phyloP scores from a whole-genome alignment of 2,888 invertebrate species.

The Oligia fasciuncula region DNA sequence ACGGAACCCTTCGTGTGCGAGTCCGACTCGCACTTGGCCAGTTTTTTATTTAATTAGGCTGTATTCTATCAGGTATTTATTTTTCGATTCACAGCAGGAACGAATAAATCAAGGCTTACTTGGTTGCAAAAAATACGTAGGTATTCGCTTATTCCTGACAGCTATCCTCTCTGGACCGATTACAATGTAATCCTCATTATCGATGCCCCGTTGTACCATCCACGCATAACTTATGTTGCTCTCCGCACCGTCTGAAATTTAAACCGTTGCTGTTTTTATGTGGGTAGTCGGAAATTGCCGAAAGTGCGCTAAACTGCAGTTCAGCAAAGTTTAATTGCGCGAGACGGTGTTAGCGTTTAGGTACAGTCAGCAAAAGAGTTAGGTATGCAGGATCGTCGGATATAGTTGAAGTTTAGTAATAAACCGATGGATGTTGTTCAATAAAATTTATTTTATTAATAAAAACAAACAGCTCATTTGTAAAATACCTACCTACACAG shows the following conservation, averaged over 20 bases:
- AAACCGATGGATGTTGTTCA: too few relatives aligned
- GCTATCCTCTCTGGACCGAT: slow-evolving; percentile 84
- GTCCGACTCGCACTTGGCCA: too few relatives aligned
- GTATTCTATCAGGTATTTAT: too few relatives aligned
- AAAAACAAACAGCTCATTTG: too few relatives aligned
- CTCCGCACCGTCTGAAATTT: slow-evolving; percentile 82
- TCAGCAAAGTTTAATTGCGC: slow-evolving; percentile 54
- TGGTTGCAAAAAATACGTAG: slow-evolving; percentile 83
- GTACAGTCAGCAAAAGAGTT: neutral
- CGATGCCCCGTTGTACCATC: slow-evolving; percentile 76
- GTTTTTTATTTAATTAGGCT: too few relatives aligned
- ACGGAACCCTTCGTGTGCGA: too few relatives aligned
- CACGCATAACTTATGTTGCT: slow-evolving; percentile 84
- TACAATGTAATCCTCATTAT: slow-evolving; percentile 83
- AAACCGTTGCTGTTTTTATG: slow-evolving; percentile 41
- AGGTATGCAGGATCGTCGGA: too few relatives aligned
- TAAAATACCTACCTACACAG: neutral
- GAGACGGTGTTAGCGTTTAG: slow-evolving; percentile 35
- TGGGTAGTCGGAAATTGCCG: slow-evolving; percentile 19
- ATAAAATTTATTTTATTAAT: too few relatives aligned
- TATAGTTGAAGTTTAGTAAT: too few relatives aligned
- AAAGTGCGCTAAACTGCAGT: slow-evolving; percentile 52
- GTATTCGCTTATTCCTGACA: slow-evolving; percentile 80
- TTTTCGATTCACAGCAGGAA: neutral
- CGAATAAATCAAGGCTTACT: slow-evolving; percentile 72